Conservation (phyloP, 2,888 invertebrate species). For the Bimastos eiseni region DNA sequence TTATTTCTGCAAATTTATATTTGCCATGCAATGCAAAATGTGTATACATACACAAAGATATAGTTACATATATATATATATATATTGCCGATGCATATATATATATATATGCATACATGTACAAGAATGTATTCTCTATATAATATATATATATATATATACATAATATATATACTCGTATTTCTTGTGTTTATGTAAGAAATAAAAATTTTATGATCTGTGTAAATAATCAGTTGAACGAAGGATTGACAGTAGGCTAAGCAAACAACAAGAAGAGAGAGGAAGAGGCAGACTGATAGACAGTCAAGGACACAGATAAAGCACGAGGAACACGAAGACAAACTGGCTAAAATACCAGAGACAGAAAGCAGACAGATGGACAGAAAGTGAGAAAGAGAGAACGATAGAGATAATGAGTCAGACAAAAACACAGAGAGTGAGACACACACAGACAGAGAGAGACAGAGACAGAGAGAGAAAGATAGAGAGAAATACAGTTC, state of each 20-base stretch:
- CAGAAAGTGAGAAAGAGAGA: neutral
- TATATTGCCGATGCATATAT: neutral
- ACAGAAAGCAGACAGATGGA: neutral
- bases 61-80: neutral
- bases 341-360: neutral
- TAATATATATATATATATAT: neutral
- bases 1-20: neutral
- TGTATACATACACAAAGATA: neutral
- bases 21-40: neutral
- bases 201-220: neutral
- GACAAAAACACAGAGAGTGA: neutral
- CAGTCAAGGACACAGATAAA: neutral
- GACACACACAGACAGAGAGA: neutral
- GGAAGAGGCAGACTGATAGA: neutral
- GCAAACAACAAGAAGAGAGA: neutral
- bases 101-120: neutral
- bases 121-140: no score
- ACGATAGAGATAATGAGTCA: neutral
- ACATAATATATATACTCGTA: neutral
- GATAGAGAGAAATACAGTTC: neutral
- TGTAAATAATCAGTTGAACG: neutral
- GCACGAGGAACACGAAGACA: neutral
- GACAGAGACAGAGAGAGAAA: neutral
- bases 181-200: neutral
- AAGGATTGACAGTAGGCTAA: neutral